A percentile compares a stretch with the other conserved stretches of the same genome.
Evolutionary conservation across 2,113 vertebrate species (phyloP).

Genomic region (Balaenoptera acutorostrata): DNA sequence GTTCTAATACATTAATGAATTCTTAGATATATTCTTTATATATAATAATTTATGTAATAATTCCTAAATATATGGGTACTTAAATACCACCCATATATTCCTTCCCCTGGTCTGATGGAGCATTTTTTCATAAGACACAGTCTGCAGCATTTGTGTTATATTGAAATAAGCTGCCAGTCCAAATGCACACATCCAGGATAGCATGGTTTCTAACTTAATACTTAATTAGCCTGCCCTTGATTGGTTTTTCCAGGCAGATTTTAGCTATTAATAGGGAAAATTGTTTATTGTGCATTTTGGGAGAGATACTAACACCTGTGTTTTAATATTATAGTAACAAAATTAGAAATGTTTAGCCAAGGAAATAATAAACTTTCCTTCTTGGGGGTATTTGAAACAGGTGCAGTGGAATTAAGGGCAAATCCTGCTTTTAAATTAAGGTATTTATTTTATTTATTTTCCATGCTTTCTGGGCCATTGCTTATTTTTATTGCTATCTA

Average conservation of each 20-base stretch:
- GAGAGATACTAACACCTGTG: neutral
- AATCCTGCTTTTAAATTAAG: slow-evolving; percentile 49
- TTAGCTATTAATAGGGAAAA: neutral
- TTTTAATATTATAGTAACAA: neutral
- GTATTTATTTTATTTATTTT: slow-evolving; percentile 43
- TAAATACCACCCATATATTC: neutral
- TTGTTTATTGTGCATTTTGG: neutral
- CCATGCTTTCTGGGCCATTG: slow-evolving; percentile 53
- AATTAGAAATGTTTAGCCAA: neutral
- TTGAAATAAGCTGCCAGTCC: neutral
- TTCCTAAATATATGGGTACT: neutral
- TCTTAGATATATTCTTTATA: neutral
- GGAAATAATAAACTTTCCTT: neutral
- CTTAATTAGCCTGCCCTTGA: neutral
- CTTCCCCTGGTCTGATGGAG: neutral
- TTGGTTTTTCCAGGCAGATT: neutral
- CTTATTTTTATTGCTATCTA: slow-evolving; percentile 55
- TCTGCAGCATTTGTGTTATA: neutral
- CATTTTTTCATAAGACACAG: neutral
- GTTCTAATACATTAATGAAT: neutral
- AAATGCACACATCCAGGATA: neutral
- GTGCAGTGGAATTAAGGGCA: slow-evolving; percentile 17
- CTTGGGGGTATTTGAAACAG: slow-evolving; percentile 1
- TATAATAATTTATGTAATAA: neutral
- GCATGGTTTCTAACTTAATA: neutral